Conservation (phyloP, 1,140 invertebrate genomes). For the Eupeodes corollae region DNA sequence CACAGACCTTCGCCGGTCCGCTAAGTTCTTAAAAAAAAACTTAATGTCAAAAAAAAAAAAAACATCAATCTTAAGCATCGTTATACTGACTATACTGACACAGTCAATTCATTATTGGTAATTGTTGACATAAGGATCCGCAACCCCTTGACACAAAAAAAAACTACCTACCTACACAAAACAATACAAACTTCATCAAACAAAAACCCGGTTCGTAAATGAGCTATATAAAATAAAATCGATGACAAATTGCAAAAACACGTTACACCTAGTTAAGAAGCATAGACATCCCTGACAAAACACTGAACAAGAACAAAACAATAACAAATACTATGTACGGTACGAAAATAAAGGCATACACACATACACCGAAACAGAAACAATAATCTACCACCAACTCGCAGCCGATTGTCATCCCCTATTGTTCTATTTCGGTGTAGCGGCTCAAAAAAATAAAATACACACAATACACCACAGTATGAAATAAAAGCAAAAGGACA, state of each 20-base stretch:
- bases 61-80: too few species aligned
- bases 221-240: constrained; percentile 28
- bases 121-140: too few species aligned
- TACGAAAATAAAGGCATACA: neutral
- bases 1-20: too few species aligned
- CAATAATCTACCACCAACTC: too few species aligned
- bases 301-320: constrained; percentile 11
- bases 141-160: too few species aligned
- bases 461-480: neutral
- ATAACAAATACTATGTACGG: constrained; percentile 10
- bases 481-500: constrained; percentile 13
- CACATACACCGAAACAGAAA: constrained; percentile 10
- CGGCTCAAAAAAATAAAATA: too few species aligned
- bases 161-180: neutral
- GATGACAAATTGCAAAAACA: constrained; percentile 38
- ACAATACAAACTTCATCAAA: neutral
- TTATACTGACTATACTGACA: too few species aligned
- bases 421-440: too few species aligned
- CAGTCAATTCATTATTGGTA: too few species aligned
- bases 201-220: neutral
- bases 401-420: too few species aligned
- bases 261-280: constrained; percentile 36
- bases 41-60: too few species aligned
- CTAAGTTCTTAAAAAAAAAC: too few species aligned
- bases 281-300: neutral